Base-by-base conservation (phyloP, 1,140 invertebrate genomes). In the Ceratosolen fusciceps region DNA sequence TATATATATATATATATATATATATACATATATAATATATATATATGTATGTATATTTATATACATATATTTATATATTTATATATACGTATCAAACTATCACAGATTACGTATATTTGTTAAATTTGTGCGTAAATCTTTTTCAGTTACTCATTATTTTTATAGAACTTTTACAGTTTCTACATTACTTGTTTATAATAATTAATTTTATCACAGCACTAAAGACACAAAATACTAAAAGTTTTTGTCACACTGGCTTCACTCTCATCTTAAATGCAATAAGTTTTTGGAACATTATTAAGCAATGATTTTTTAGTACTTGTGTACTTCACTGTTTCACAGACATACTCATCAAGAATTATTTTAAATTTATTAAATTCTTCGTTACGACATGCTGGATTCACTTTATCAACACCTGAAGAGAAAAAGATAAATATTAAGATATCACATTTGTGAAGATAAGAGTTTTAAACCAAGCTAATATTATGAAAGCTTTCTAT, bases 221-320 rank as follows among this genome's bases (percentile, higher is more conserved):
- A n/a, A n/a, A n/a, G 79, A 67, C 71, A 80, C 77, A 58, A 58
- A 82, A 68, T 68, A 21, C 74, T 52, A 16, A 47, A 74, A 73
- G 31, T 70, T 75, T 56, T 77, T 73, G 80, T 86, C 85, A 85
- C 85, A 87, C 81, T 70, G 70, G 71, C 39, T 82, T 81, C 24
- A 71, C 76, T 80, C 80, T 77, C 43, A 62, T 80, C 19, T 82
- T 82, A 34, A 79, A 68, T 81, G 78, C 56, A 67, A 83, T 67
- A 24, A 77, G 14, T 67, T 10, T 29, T 26, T 74, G 54, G 43
- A 68, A 75, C 73, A 80, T 80, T 5, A 21, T 75, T 29, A 49
- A 60, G 43, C 43, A 7, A 19, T 9, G 5, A 26, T 56, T 39
- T 70, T 79, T 26, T 24, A n/a, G 34, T 54, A 31, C n/a, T 67